A percentile compares a stretch with the other conserved stretches of the same genome.
phyloP scores from a whole-genome alignment of 2,888 invertebrate species.

The Watsonalla binaria region DNA sequence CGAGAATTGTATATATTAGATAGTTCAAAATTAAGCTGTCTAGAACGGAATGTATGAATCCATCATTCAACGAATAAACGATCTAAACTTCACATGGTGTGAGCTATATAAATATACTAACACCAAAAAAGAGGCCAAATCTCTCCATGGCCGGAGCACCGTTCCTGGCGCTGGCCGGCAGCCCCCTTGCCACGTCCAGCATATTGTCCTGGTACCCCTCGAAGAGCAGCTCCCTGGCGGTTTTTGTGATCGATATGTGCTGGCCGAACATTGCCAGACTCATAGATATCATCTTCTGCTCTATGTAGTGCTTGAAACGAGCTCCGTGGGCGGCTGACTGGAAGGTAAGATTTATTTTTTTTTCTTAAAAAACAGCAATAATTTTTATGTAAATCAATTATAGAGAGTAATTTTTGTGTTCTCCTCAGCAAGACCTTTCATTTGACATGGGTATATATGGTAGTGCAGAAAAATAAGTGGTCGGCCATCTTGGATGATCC shows the following conservation, averaged over 20 bases:
- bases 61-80: too few relatives aligned
- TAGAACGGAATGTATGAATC: too few relatives aligned
- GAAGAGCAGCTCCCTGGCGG: slow-evolving; percentile 85
- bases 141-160: slow-evolving; percentile 83
- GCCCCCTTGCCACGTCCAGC: slow-evolving; percentile 80
- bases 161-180: slow-evolving; percentile 76
- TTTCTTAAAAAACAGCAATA: too few relatives aligned
- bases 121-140: slow-evolving; percentile 91
- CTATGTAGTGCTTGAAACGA: slow-evolving; percentile 77
- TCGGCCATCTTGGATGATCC: too few relatives aligned
- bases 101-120: slow-evolving; percentile 59
- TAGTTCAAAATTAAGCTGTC: too few relatives aligned
- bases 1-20: too few relatives aligned
- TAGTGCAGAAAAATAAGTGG: not conserved
- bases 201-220: slow-evolving; percentile 88
- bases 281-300: slow-evolving; percentile 79
- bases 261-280: slow-evolving; percentile 78
- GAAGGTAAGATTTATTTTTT: too few relatives aligned
- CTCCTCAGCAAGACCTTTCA: not conserved
- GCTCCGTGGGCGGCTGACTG: slow-evolving; percentile 80
- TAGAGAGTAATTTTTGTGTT: too few relatives aligned
- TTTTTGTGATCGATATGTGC: slow-evolving; percentile 78
- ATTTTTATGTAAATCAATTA: too few relatives aligned
- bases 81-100: too few relatives aligned
- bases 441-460: not conserved